Percentiles rank a stretch among this genome's conserved stretches.
Conservation (phyloP, 2,888 invertebrate genomes). For the Chymomyza amoena region DNA sequence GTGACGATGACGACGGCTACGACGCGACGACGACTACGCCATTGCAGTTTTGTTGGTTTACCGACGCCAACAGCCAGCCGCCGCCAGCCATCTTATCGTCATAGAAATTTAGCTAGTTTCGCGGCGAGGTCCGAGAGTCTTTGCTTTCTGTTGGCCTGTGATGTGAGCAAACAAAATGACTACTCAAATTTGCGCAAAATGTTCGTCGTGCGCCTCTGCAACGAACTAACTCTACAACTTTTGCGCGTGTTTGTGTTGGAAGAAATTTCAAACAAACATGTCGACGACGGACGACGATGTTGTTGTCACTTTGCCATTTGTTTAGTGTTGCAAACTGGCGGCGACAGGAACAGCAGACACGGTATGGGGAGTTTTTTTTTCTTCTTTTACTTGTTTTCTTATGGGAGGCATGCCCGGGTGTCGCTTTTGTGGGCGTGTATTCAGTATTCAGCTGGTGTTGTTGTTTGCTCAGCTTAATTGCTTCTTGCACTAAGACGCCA, state of each 20-base stretch:
- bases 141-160: constrained; percentile 74
- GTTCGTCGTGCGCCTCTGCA: constrained; percentile 61
- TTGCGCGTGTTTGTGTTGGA: constrained; percentile 58
- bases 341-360: neutral
- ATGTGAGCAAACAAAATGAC: constrained; percentile 78
- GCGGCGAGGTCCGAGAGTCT: neutral
- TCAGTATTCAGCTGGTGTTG: constrained; percentile 29
- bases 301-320: constrained; percentile 13
- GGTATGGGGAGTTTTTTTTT: neutral
- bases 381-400: constrained; percentile 24
- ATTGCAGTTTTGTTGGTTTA: constrained; percentile 8
- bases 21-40: neutral
- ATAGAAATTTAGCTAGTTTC: neutral
- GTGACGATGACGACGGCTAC: neutral
- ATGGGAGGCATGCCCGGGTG: constrained; percentile 52
- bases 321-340: neutral
- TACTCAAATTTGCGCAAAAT: constrained; percentile 72
- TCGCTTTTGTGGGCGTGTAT: constrained; percentile 54
- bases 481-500: neutral
- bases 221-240: constrained; percentile 12
- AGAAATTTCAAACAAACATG: constrained; percentile 66
- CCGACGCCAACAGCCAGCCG: constrained; percentile 26
- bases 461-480: neutral
- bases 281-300: constrained; percentile 26
- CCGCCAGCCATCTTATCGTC: neutral